Evolutionary conservation across 1,140 invertebrate species (phyloP), one percentile per base, ranked within the genome.

Genomic region (Eumaeus atala): DNA sequence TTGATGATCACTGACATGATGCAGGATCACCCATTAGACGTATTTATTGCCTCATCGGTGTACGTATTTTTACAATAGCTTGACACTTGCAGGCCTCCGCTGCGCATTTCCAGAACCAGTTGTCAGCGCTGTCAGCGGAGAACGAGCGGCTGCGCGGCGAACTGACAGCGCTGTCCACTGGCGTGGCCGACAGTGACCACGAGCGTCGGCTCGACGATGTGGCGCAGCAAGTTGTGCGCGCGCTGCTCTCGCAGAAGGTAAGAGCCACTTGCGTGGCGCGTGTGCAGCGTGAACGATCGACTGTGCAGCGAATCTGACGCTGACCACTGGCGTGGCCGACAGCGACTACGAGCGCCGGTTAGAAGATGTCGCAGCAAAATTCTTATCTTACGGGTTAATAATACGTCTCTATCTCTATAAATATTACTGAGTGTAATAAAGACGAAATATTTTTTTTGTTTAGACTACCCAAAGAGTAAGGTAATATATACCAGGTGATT

Each of bases 241-340:
- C 94, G 17, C 87, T 96, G 36, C 90, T 95, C 54, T 92, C 92
- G 16, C 95, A 95, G 89, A 95, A 95, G 91, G 95, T 95, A 77
- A 51, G 14, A 35, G 36, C 14, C 6, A 40, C n/a, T 3, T 18
- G 18, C 18, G 18, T 48, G n/a, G 12, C 11, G 0, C n/a, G 21
- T 33, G 33, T 28, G n/a, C 16, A 12, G 28, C 28, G 5, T 2
- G 12, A 16, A 42, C 12, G 11, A 9, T 42, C 17, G 17, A 42
- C 12, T 42, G 12, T 8, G 18, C 11, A 44, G 16, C 18, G 3
- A 44, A 44, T n/a, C 68, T 72, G 67, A 87, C 68, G n/a, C n/a
- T n/a, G n/a, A n/a, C n/a, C 35, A 86, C 66, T 49, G 80, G 67
- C 51, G 67, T 92, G 57, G 91, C 78, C 70, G 92, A 69, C 62